Percentiles rank a stretch among this genome's conserved stretches.
These are phyloP conservation scores for Archilochus colubris DNA, from an alignment of 2,113 vertebrate genomes.

Conservation along the genomic window DNA sequence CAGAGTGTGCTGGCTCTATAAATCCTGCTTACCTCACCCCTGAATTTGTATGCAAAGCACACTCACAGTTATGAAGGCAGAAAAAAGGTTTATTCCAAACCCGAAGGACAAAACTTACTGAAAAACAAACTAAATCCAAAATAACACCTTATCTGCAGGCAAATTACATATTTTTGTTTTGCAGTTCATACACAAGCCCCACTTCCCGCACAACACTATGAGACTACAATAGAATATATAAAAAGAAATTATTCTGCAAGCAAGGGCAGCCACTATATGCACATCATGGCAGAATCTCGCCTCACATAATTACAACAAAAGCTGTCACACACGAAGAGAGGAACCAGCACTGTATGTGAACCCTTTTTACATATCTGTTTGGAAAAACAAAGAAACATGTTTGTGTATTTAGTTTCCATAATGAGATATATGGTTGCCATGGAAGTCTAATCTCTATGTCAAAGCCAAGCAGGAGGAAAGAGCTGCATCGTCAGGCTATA, in stretches of 20 bases:
- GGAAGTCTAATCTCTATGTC: slow-evolving; percentile 46
- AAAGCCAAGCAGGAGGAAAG: slow-evolving; percentile 14
- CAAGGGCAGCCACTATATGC: not conserved
- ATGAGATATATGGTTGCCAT: slow-evolving; percentile 55
- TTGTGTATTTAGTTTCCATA: slow-evolving; percentile 36
- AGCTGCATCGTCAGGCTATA: not conserved
- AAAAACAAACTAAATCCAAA: not conserved
- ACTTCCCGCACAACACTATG: not conserved
- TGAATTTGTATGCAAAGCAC: not conserved
- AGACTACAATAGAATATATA: not conserved
- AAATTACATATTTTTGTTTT: not conserved
- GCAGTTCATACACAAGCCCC: not conserved
- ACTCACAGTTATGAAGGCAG: not conserved
- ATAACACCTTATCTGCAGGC: not conserved
- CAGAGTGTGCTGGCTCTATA: not conserved
- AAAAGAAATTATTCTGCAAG: not conserved
- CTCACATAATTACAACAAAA: slow-evolving; percentile 26
- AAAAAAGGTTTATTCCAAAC: slow-evolving; percentile 14
- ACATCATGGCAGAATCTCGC: not conserved
- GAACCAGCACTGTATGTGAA: not conserved
- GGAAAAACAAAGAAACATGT: slow-evolving; percentile 37
- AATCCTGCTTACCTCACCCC: not conserved
- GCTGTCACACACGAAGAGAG: not conserved
- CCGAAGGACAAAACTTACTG: not conserved
- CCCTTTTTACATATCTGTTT: not conserved